These are phyloP conservation scores for Grantiella picta DNA, from an alignment of 2,113 vertebrate species.

Conservation along the genomic window DNA sequence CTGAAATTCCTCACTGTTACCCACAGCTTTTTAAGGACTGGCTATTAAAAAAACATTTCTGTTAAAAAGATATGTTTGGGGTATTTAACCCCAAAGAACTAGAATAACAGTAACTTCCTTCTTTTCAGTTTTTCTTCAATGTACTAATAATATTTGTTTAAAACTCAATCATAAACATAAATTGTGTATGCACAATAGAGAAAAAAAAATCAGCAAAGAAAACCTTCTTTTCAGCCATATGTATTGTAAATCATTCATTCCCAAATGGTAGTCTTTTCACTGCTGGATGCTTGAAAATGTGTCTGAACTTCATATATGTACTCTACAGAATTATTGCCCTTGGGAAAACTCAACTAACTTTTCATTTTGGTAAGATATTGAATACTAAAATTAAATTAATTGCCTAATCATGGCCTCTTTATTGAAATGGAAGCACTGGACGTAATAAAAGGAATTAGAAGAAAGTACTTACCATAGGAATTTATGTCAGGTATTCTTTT, in stretches of 20 bases:
- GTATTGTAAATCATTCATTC: not conserved
- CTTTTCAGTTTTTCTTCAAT: not conserved
- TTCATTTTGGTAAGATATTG: not conserved
- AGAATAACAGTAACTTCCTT: not conserved
- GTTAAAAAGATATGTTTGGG: not conserved
- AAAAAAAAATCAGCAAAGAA: not conserved
- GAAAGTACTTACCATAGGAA: not conserved
- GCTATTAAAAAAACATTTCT: not conserved
- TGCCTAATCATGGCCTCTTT: not conserved
- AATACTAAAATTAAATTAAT: not conserved
- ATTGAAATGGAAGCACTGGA: not conserved
- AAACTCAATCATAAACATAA: not conserved
- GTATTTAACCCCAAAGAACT: not conserved
- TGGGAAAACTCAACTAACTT: not conserved
- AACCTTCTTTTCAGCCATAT: not conserved
- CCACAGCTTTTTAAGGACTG: not conserved
- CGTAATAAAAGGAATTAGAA: not conserved
- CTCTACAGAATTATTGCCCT: not conserved
- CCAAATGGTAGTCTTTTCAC: not conserved
- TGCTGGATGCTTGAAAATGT: not conserved
- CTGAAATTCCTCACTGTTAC: not conserved
- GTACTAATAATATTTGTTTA: not conserved
- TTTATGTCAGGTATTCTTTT: not conserved
- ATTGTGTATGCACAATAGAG: not conserved
- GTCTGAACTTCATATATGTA: not conserved